Evolutionary conservation across 2,113 vertebrate genomes (phyloP).

Genomic region (Arenaria interpres): DNA sequence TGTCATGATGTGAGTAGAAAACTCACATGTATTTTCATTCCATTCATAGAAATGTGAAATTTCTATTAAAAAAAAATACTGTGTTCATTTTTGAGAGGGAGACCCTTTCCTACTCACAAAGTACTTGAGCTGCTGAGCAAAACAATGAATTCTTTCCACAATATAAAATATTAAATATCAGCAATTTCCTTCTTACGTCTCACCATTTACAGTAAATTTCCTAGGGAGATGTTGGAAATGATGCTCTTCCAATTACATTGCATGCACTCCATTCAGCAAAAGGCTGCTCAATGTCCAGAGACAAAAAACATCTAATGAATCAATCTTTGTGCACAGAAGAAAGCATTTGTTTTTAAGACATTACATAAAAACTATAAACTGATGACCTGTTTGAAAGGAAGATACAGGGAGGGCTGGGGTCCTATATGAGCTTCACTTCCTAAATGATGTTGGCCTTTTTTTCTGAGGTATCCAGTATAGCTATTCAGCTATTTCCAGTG

Average conservation of each 20-base stretch:
- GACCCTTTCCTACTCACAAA: background rate
- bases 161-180: background rate
- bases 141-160: background rate
- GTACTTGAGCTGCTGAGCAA: background rate
- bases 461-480: background rate
- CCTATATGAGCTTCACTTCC: background rate
- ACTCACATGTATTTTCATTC: background rate
- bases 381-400: background rate
- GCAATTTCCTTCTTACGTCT: background rate
- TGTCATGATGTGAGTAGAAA: background rate
- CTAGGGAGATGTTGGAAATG: background rate
- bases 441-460: background rate
- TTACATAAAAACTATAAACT: background rate
- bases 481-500: background rate
- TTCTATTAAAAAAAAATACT: background rate
- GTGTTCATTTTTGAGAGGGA: background rate
- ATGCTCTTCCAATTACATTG: background rate
- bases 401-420: background rate
- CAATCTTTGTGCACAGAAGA: background rate
- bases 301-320: constrained; percentile 7
- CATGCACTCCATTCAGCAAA: background rate
- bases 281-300: background rate
- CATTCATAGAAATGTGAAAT: background rate
- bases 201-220: background rate
- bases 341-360: background rate